Evolutionary conservation across 53 echinoderm and acorn worm genomes (phyloP), one percentile per base, ranked within the genome.

Genomic region (Holothuria leucospilota): DNA sequence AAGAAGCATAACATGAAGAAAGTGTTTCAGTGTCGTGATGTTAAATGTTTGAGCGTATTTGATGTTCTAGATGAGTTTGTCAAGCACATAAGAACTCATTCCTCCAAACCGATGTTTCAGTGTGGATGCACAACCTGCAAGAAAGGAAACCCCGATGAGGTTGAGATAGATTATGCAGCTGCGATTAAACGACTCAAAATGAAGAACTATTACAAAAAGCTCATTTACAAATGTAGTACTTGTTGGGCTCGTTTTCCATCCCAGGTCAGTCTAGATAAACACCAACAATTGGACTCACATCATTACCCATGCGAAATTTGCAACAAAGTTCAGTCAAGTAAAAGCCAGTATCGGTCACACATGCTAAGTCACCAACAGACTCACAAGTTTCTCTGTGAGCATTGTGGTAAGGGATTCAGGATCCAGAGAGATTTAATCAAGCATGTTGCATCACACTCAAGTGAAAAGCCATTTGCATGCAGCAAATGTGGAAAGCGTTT

Each of bases 201-300:
- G 93, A 80, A 91, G 77, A 86, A 93, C 62, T 94, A 99, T 42
- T 99, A 99, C 78, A 86, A 91, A 42, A 86, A 90, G 41, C 86
- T 99, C 87, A 82, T 85, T 28, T 94, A 87, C 87, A 95, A 95
- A 39, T 99, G 99, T 77, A 89, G 77, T 49, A 90, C 87, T 42
- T 99, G 99, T 51, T 99, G 95, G 95, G 85, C 93, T 49, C 93
- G 90, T 71, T 99, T 99, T 53, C 99, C 99, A 16, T 86, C 88
- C 5, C 80, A 90, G 66, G 85, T 70, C 14, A 90, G 95, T 20
- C 86, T 99, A 39, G 86, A 82, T n/a, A 90, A 85, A 52, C 99
- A 99, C 84, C 70, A 81, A 61, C 80, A 85, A 41, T 86, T 69
- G 18, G 91, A 95, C 56, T 69, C 87, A 24, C 99, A 99, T 69